Evolutionary conservation across 2,113 vertebrate genomes (phyloP).

Genomic region (Oxyruncus cristatus): DNA sequence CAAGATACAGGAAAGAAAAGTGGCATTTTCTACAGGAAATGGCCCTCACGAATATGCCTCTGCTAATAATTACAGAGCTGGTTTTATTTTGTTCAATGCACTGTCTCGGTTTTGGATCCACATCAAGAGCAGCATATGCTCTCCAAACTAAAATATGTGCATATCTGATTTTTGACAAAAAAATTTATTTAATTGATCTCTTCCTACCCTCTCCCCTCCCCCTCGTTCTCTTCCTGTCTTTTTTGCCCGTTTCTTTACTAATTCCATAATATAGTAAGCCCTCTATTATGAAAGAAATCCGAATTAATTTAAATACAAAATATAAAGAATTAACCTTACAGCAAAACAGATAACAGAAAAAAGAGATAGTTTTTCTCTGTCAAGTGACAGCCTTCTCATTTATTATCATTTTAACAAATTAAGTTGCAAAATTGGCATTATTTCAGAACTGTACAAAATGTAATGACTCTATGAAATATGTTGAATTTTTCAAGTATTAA

Average conservation of each 20-base stretch:
- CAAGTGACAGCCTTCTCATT: slow-evolving; percentile 39
- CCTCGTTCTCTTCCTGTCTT: slow-evolving; percentile 7
- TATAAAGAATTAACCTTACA: slow-evolving; percentile 73
- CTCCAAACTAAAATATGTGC: slow-evolving; percentile 59
- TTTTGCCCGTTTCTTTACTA: slow-evolving; percentile 61
- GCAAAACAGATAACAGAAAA: slow-evolving; percentile 72
- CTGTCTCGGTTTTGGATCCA: slow-evolving; percentile 42
- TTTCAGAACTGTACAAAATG: slow-evolving; percentile 49
- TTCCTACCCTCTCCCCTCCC: slow-evolving; percentile 9
- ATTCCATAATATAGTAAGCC: slow-evolving; percentile 64
- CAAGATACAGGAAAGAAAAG: slow-evolving; percentile 21
- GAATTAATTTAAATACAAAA: slow-evolving; percentile 75
- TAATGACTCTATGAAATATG: slow-evolving; percentile 61
- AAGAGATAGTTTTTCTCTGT: slow-evolving; percentile 46
- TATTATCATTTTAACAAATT: slow-evolving; percentile 56
- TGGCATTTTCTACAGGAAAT: slow-evolving; percentile 28
- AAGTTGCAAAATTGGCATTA: slow-evolving; percentile 64
- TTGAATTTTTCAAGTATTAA: slow-evolving; percentile 51
- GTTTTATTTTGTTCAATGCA: slow-evolving; percentile 33
- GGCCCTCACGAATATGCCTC: not conserved
- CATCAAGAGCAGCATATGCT: slow-evolving; percentile 49
- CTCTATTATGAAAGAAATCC: slow-evolving; percentile 62
- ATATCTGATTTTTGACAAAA: slow-evolving; percentile 61
- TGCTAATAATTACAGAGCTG: slow-evolving; percentile 51
- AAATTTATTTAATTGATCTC: slow-evolving; percentile 63